These are phyloP conservation scores for Himalopsyche japonica DNA, from an alignment of 2,888 invertebrate species.

Conservation along the genomic window DNA sequence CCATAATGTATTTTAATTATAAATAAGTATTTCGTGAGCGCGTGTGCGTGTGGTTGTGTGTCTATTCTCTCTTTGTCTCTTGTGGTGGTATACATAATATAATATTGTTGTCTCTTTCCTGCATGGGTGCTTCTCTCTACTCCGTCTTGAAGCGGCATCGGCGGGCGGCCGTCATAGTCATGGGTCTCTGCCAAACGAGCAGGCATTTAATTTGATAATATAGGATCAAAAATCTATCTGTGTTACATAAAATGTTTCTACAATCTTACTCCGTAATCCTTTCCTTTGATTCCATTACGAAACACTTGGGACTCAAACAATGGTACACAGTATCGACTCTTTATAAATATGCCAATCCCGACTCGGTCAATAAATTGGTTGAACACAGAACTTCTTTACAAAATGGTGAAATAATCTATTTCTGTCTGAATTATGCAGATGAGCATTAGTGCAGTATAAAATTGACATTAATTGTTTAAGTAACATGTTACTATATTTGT, in stretches of 20 bases:
- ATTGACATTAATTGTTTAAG: background rate
- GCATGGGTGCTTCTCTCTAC: constrained; percentile 40
- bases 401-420: background rate
- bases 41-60: constrained; percentile 38
- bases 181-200: background rate
- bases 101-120: constrained; percentile 36
- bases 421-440: background rate
- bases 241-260: background rate
- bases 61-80: constrained; percentile 44
- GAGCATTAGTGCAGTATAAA: background rate
- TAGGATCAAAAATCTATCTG: background rate
- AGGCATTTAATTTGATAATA: background rate
- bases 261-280: background rate
- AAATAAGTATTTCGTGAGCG: background rate
- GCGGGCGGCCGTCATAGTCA: constrained; percentile 39
- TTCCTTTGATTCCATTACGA: background rate
- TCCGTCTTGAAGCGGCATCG: constrained; percentile 38
- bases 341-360: background rate
- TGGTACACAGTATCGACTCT: background rate
- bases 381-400: background rate
- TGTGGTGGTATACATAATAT: constrained; percentile 44
- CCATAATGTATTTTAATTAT: background rate
- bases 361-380: background rate
- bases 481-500: background rate
- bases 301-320: background rate